Base-by-base conservation (phyloP, 2,888 invertebrate genomes). In the Mythimna impura region DNA sequence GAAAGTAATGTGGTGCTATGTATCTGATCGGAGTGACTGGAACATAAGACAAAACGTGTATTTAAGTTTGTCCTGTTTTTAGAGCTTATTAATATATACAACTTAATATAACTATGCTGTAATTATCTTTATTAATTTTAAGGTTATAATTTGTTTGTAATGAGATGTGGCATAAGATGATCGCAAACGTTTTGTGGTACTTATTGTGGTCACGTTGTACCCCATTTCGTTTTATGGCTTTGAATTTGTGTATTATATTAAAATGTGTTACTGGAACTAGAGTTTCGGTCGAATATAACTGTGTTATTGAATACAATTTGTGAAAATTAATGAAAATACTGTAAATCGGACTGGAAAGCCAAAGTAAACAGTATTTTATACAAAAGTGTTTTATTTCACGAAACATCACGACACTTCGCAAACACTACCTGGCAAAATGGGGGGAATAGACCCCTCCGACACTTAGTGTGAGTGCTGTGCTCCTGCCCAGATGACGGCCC, bases 341-440 rank as follows among this genome's bases (percentile, higher is more conserved):
- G 96, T 96, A 94, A 94, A 95, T 95, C 93, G 92, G 95, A 95
- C 93, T 96, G 94, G 90, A 93, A 95, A 96, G 96, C 96, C 96
- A 96, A 96, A 96, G 96, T 96, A 96, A 96, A 96, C 96, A 96
- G 96, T 96, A 95, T 96, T 96, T 96, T 94, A 92, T 94, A 95
- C 81, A 87, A 40, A 40, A 58, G 82, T 73, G 66, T 91, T 91
- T 92, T 83, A 89, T 92, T 91, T 86, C 3, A 47, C 25, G 12
- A 34, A 10, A n/a, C 4, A 22, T 8, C 12, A 34, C 20, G 3
- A n/a, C 10, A 22, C 9, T 8, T 52, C 9, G 52, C 20, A 52
- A n/a, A 50, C 17, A 20, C 20, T 1, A 10, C 10, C 12, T 43
- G 36, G 36, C 36, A 36, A 36, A 36, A 36, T 8, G 36, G 36